Percentiles rank a stretch among this genome's conserved stretches.
Conservation (phyloP, 1,140 invertebrate genomes). For the Leguminivora glycinivorella region DNA sequence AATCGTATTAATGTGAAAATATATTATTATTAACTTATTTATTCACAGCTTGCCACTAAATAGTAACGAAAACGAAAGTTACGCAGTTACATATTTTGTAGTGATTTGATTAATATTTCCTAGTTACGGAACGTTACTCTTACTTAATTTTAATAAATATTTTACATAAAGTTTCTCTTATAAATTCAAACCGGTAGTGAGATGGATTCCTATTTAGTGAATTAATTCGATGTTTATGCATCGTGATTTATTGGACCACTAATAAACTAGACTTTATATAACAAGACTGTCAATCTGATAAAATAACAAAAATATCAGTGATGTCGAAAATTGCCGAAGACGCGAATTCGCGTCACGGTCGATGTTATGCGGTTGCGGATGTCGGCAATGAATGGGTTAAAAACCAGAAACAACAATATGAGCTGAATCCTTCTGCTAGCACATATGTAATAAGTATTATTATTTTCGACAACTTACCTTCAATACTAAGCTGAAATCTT, state of each 20-base stretch:
- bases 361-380: too few species aligned
- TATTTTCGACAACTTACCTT: too few species aligned
- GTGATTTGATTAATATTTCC: slow-evolving; percentile 23
- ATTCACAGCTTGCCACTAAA: not conserved
- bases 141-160: slow-evolving; percentile 21
- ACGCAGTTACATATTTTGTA: slow-evolving; percentile 10
- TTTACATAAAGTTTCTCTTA: slow-evolving; percentile 25
- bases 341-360: too few species aligned
- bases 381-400: too few species aligned
- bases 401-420: too few species aligned
- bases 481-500: too few species aligned
- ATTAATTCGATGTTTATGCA: slow-evolving; percentile 7
- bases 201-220: not conserved
- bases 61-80: slow-evolving; percentile 11
- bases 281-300: not conserved
- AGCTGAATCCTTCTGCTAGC: too few species aligned
- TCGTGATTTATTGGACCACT: not conserved
- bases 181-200: slow-evolving; percentile 18
- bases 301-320: not conserved
- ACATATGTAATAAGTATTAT: too few species aligned
- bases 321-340: too few species aligned
- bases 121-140: slow-evolving; percentile 18
- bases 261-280: slow-evolving; percentile 6
- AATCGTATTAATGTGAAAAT: not conserved
- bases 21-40: not conserved